Base-by-base conservation (phyloP, 2,888 invertebrate species). In the Neoaliturus tenellus region DNA sequence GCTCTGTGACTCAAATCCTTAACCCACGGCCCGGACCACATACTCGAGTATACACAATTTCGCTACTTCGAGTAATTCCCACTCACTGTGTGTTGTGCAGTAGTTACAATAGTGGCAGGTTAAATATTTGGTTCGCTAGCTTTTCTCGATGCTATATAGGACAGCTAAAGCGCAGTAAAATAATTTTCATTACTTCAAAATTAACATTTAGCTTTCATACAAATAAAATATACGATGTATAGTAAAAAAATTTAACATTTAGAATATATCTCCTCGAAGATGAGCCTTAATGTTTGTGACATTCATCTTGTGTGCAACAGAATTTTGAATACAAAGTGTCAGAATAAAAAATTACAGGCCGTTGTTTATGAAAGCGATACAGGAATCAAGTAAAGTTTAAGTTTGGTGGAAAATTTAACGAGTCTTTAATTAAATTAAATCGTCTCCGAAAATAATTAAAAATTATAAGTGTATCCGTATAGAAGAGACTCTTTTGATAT, bases 401-500 rank as follows among this genome's bases (percentile, higher is more conserved):
- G 44, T 44, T 44, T 17, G 17, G 44, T 58, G 58, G 58, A 58
- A 58, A 58, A 8, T 58, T 28, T 58, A 58, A 69, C 23, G 28
- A 69, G 69, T 69, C 69, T 69, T 28, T 69, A 2, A 69, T 69
- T 5, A 69, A 33, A 69, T 12, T 28, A 69, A 31, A 58, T 20
- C 23, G 58, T 58, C 10, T 58, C 1, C 23, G 25, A 69, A 33
- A 28, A 33, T 14, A 31, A 10, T 33, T 69, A 69, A 31, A 69
- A 55, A 69, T 28, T 33, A 17, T 69, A 23, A 69, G 23, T 73
- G 44, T 73, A 41, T 41, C 73, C 73, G 12, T 39, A 41, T 41
- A 23, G 73, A 73, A 73, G 73, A 73, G 73, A 73, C 73, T 73
- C 73, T 41, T 73, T 41, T 25, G 69, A 41, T 39, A 73, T 73